Conservation (phyloP, 2,888 invertebrate species). For the Watsonalla binaria region DNA sequence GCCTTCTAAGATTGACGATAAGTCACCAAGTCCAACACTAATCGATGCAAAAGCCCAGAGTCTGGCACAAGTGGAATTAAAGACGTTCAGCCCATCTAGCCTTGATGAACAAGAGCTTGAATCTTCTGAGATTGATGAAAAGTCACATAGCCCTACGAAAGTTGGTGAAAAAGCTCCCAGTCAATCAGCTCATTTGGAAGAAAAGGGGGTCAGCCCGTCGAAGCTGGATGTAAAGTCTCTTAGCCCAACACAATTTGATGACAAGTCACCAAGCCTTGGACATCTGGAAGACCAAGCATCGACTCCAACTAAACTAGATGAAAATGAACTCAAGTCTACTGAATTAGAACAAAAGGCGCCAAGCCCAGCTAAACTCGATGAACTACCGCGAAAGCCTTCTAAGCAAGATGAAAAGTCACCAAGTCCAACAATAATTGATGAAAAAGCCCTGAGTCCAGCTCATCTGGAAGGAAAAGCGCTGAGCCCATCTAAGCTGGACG, state of each 20-base stretch:
- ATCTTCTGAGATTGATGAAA: slow-evolving; percentile 4
- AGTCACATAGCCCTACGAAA: slow-evolving; percentile 4
- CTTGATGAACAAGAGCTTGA: slow-evolving; percentile 7
- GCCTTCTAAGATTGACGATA: slow-evolving; percentile 2
- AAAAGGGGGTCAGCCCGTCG: slow-evolving; percentile 5
- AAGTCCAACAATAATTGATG: not conserved
- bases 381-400: no score
- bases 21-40: slow-evolving; percentile 2
- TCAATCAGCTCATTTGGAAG: slow-evolving; percentile 4
- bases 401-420: not conserved
- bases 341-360: not conserved
- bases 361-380: not conserved
- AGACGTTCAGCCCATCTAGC: slow-evolving; percentile 5
- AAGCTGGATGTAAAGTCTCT: not conserved
- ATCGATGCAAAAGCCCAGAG: slow-evolving; percentile 8
- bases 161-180: slow-evolving; percentile 4
- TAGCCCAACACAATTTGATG: not conserved
- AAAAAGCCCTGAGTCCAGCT: no score
- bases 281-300: not conserved
- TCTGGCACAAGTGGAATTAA: slow-evolving; percentile 5
- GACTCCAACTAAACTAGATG: slow-evolving; percentile 4
- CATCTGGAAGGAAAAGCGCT: not conserved
- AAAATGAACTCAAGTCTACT: slow-evolving; percentile 3
- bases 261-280: not conserved
- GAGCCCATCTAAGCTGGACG: no score